Evolutionary conservation across 2,888 invertebrate genomes (phyloP).

Genomic region (Macroteleia sp.): DNA sequence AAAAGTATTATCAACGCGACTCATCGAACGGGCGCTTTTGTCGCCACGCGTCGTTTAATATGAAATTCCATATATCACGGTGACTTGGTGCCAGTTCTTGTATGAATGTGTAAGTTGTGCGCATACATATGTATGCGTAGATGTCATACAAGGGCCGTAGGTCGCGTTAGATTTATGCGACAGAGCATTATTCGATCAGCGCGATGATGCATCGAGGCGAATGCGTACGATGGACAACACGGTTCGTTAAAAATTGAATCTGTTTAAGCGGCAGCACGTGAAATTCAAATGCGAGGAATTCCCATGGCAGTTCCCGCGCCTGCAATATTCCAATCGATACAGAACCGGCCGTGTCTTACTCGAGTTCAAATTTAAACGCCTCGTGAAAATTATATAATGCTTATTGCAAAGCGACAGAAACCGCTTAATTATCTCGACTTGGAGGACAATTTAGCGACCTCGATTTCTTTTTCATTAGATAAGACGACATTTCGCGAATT

Average conservation of each 20-base stretch:
- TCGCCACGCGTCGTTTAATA: slow-evolving; percentile 58
- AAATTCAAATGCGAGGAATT: slow-evolving; percentile 75
- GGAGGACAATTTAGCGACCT: too few relatives aligned
- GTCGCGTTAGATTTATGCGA: slow-evolving; percentile 66
- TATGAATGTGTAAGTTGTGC: slow-evolving; percentile 52
- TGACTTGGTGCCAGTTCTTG: slow-evolving; percentile 52
- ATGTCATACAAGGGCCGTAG: slow-evolving; percentile 57
- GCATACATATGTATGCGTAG: slow-evolving; percentile 59
- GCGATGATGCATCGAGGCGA: slow-evolving; percentile 68
- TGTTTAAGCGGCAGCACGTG: slow-evolving; percentile 73
- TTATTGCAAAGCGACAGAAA: not conserved
- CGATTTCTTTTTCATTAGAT: too few relatives aligned
- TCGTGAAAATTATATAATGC: not conserved
- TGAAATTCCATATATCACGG: slow-evolving; percentile 62
- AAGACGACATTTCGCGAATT: too few relatives aligned
- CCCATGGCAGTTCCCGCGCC: slow-evolving; percentile 52
- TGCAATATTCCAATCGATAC: slow-evolving; percentile 71
- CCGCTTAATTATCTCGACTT: too few relatives aligned
- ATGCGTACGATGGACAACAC: slow-evolving; percentile 72
- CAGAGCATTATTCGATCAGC: slow-evolving; percentile 72
- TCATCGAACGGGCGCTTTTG: slow-evolving; percentile 47
- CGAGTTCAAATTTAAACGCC: not conserved
- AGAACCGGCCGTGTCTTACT: slow-evolving; percentile 1
- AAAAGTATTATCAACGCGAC: slow-evolving; percentile 12
- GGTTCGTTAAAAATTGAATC: slow-evolving; percentile 79